Base-by-base conservation (phyloP, 64 coral and sea anemone genomes). In the Porites lutea region DNA sequence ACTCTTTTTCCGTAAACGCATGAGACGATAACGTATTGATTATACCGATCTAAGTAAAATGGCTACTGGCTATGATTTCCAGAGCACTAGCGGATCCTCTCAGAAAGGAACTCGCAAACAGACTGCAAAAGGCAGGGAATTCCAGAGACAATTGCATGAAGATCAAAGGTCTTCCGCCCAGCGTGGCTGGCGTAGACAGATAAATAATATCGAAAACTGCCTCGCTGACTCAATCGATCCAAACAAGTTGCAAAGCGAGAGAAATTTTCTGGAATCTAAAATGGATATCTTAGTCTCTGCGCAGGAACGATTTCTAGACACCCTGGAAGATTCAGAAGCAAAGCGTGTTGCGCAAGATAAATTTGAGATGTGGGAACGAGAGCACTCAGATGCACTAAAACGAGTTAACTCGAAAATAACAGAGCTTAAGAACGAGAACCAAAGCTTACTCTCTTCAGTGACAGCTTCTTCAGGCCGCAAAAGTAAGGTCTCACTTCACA, bases 121-220 rank as follows among this genome's bases (percentile, higher is more conserved):
- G 53, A 79, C 51, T 11, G 15, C 51, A 22, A 79, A 79, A n/a
- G 77, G 77, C 4, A 79, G 59, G 12, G 47, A 79, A 53, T 79
- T 79, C 53, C 77, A 79, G 4, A 20, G 11, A 22, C 77, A 79
- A 79, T 23, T 71, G 37, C 2, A 27, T 21, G n/a, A 71, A 71
- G 68, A 71, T 21, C n/a, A 71, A 22, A 71, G 50, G 52, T 55
- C 52, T 18, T 79, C 77, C 20, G 78, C 57, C 22, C 21, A 80
- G 44, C 27, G 78, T 20, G 61, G 54, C 21, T 80, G 78, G 78
- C 54, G 53, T 14, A 79, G 43, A 79, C 77, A 79, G 50, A 59
- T 54, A 57, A 79, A 79, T 12, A 79, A 47, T 59, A 22, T 58
- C 57, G 77, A 79, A 55, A 79, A 79, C 77, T 79, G 52, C 51